These are phyloP conservation scores for Dynastes grantii DNA, from an alignment of 2,888 invertebrate genomes.

Conservation along the genomic window DNA sequence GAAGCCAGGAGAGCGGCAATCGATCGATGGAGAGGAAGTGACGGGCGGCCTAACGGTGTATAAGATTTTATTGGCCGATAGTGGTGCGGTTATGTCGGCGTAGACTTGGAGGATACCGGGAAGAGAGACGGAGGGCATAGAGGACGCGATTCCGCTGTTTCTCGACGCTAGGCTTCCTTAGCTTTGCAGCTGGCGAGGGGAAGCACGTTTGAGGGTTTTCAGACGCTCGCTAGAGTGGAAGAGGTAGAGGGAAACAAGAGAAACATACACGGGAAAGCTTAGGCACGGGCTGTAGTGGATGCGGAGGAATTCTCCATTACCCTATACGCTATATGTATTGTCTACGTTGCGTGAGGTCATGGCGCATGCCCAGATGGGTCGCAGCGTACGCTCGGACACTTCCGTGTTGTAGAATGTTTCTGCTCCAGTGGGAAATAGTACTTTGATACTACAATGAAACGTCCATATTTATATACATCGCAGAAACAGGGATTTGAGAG, in stretches of 20 bases:
- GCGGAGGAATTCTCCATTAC: too few relatives aligned
- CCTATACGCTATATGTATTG: background rate
- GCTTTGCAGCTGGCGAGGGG: background rate
- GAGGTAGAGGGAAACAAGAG: background rate
- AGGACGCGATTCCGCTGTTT: background rate
- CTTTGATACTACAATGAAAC: too few relatives aligned
- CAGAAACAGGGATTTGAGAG: too few relatives aligned
- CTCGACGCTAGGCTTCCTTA: too few relatives aligned
- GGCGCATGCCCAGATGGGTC: background rate
- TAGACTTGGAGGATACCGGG: background rate
- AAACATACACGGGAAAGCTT: background rate
- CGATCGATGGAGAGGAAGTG: constrained; percentile 20
- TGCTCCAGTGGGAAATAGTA: too few relatives aligned
- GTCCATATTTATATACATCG: too few relatives aligned
- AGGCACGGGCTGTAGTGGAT: background rate
- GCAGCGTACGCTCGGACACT: background rate
- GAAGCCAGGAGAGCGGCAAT: background rate
- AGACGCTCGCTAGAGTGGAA: background rate
- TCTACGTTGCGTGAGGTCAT: constrained; percentile 14
- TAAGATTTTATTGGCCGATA: constrained; percentile 32
- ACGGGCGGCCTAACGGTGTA: constrained; percentile 2
- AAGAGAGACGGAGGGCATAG: background rate
- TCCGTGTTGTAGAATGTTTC: too few relatives aligned
- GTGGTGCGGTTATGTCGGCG: constrained; percentile 14
- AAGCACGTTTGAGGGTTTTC: background rate